Conservation (phyloP, 1,140 invertebrate genomes). For the Hyles vespertilio region DNA sequence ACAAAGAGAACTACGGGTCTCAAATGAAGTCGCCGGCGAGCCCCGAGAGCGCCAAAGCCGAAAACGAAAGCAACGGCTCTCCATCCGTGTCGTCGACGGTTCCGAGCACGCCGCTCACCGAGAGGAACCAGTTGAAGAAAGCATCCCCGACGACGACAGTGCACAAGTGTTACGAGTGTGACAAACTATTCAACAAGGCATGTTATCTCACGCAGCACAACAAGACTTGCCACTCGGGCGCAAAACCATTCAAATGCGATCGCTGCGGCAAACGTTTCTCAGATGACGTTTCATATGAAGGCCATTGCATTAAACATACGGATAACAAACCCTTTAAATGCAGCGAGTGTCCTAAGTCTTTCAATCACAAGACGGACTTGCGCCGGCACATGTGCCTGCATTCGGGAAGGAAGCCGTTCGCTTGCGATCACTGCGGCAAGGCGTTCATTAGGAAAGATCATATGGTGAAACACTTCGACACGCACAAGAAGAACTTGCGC, state of each 20-base stretch:
- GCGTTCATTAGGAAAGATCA: conserved; percentile 96
- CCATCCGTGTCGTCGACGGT: conserved; percentile 65
- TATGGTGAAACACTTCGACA: conserved; percentile 94
- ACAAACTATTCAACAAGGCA: conserved; percentile 89
- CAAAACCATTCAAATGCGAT: conserved; percentile 89
- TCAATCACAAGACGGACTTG: conserved; percentile 91
- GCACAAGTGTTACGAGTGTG: conserved; percentile 88
- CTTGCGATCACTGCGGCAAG: conserved; percentile 88
- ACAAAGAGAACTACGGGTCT: conserved; percentile 73
- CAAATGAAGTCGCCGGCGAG: conserved; percentile 71
- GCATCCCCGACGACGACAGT: conserved; percentile 56
- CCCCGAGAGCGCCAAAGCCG: conserved; percentile 62
- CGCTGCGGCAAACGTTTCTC: conserved; percentile 90
- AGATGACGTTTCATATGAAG: conserved; percentile 79
- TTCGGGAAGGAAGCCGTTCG: conserved; percentile 87
- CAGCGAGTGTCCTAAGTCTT: conserved; percentile 88
- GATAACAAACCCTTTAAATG: conserved; percentile 93
- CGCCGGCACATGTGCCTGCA: conserved; percentile 92
- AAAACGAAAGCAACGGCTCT: conserved; percentile 58
- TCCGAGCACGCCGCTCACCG: conserved; percentile 56
- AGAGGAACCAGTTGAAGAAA: conserved; percentile 65
- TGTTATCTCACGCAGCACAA: conserved; percentile 94
- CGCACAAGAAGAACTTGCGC: conserved; percentile 79
- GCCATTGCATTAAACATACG: conserved; percentile 86
- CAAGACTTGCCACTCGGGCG: conserved; percentile 91